These are phyloP conservation scores for Lepidonotus clava DNA, from an alignment of 2,888 invertebrate species.

Conservation along the genomic window DNA sequence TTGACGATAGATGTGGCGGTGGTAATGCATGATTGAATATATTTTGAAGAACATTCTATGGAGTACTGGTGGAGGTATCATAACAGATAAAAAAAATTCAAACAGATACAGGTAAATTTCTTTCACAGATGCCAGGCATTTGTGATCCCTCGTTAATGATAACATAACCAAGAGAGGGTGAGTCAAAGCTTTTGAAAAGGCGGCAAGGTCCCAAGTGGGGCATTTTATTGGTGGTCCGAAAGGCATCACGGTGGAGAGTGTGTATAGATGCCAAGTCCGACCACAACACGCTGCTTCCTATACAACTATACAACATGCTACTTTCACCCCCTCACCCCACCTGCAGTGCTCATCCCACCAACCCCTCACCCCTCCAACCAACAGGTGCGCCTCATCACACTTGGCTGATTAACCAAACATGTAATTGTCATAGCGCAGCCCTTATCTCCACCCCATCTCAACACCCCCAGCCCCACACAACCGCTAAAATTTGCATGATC, in stretches of 20 bases:
- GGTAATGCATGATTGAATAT: too few species aligned
- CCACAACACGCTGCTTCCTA: not conserved
- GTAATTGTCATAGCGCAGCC: conserved; percentile 6
- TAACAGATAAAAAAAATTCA: too few species aligned
- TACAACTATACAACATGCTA: too few species aligned
- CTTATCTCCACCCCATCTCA: not conserved
- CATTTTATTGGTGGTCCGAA: not conserved
- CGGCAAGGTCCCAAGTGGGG: not conserved
- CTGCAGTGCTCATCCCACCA: not conserved
- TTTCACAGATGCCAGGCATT: too few species aligned
- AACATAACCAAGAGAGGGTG: too few species aligned
- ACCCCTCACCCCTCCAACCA: not conserved
- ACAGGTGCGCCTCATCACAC: not conserved
- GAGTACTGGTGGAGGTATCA: too few species aligned
- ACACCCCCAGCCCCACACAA: not conserved
- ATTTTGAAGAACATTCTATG: too few species aligned
- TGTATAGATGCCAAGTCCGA: not conserved
- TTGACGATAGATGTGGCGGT: too few species aligned
- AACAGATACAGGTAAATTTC: too few species aligned
- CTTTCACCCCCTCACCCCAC: not conserved
- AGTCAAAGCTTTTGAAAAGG: too few species aligned
- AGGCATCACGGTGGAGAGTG: not conserved
- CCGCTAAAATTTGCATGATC: conserved; percentile 10
- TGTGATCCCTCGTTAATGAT: too few species aligned
- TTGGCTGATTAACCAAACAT: conserved; percentile 9